Base-by-base conservation (phyloP, 1,140 invertebrate species). In the Caenorhabditis tropicalis region DNA sequence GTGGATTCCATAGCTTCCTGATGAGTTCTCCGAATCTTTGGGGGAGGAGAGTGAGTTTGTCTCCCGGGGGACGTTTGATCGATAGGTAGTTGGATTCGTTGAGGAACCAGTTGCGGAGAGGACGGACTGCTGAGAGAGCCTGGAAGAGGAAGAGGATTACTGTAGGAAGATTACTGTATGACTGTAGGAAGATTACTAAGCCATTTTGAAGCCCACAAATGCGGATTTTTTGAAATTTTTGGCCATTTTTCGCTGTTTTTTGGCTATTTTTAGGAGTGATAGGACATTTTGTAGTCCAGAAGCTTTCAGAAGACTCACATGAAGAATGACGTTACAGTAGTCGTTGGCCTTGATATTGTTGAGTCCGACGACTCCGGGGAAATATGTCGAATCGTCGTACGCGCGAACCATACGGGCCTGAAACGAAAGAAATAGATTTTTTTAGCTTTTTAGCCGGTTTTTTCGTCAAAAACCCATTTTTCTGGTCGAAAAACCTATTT, bases 331-430 rank as follows among this genome's bases (percentile, higher is more conserved):
- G 93, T 99, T 99, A 89, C 97, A 99, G 91, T 99, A 99, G 92
- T 99, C 98, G 93, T 98, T 98, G 2, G 96, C 96, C 92, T 99
- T 99, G 86, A 99, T 99, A 92, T 99, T 99, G 91, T 99, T 99
- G 27, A 99, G 93, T 2, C 98, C 98, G 79, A 94, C 92, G 82
- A 92, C 89, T 4, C 92, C 98, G 29, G 98, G 96, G 87, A 96
- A 94, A 92, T 99, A 99, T 88, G 97, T 94, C 0, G 95, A 96
- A 15, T 97, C 96, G 93, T 99, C 96, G 88, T 98, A 98, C 12
- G 98, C 97, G 91, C 97, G 93, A 0, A 95, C 96, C 91, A 96
- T 93, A 91, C 97, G 98, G 0, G 43, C 31, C 31, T 70, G 56
- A 24, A 36, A 21, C 36, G 93, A 93, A 33, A 92, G 91, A 86